Base-by-base conservation (phyloP, 1,140 invertebrate species). In the Ectropis grisescens region DNA sequence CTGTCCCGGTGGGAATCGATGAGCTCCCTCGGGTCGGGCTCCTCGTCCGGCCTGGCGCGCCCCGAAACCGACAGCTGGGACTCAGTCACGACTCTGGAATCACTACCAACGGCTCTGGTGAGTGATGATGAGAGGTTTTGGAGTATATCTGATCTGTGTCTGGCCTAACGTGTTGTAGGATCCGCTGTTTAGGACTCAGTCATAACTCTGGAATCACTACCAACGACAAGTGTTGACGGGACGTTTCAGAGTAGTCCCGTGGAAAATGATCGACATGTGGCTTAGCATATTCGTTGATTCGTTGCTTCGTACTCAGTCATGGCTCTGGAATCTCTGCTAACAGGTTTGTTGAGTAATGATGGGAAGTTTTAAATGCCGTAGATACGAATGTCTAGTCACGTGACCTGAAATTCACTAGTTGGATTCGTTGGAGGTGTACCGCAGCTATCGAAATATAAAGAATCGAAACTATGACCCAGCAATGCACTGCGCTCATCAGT, bases 1-100 rank as follows among this genome's bases (percentile, higher is more conserved):
- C 85, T 95, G 62, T 93, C 93, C 8, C 82, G 92, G 14, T 95
- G 93, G 93, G 90, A 92, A n/a, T 92, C 89, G 23, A 85, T 90
- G 34, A 90, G 89, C 43, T 93, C 91, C 2, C 72, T 93, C 13
- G 88, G 88, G 19, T 89, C 88, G 1, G 86, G 86, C 0, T 74
- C 72, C 2, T 83, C 82, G 0, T 72, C 78, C 24, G 67, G 70
- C 1, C 60, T 61, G 3, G 81, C 72, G 0, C 56, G 68, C 2
- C 68, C 71, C 5, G 74, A 80, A 15, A 71, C 14, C 40, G 62
- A 10, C 69, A 78, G 25, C 37, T 76, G 2, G 64, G 74, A 1
- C 53, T 72, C 34, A 76, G 70, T 32, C 67, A 71, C 10, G 78
- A 72, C 37, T 80, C 75, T 10, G 79, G 81, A 2, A 83, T 82